Evolutionary conservation across 2,797 vertebrate species (phyloP).

Genomic region (Crocidura indochinensis): DNA sequence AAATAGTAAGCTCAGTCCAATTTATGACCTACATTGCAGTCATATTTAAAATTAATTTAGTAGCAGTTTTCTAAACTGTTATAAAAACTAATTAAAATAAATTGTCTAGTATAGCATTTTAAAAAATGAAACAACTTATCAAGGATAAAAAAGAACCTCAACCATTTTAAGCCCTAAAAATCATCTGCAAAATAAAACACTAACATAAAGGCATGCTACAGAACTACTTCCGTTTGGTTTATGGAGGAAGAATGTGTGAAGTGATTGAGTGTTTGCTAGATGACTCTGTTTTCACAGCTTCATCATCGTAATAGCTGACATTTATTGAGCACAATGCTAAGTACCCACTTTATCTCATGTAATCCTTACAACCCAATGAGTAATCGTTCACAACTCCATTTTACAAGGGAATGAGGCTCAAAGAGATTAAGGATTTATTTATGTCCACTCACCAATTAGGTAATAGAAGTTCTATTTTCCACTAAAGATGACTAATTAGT

Average conservation of each 20-base stretch:
- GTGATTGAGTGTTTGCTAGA: not conserved
- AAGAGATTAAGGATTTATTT: not conserved
- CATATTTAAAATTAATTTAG: slow-evolving; percentile 25
- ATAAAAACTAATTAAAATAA: too few relatives aligned
- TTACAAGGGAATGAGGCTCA: not conserved
- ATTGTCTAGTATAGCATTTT: too few relatives aligned
- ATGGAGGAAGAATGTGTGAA: not conserved
- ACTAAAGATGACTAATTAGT: not conserved
- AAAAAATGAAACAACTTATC: too few relatives aligned
- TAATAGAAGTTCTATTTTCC: not conserved
- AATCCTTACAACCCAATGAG: not conserved
- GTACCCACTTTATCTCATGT: not conserved
- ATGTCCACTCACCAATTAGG: not conserved
- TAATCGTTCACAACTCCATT: not conserved
- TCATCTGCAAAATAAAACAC: slow-evolving; percentile 14
- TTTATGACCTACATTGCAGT: not conserved
- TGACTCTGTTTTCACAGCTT: not conserved
- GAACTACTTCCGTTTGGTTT: slow-evolving; percentile 31
- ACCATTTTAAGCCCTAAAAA: not conserved
- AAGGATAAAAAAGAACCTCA: slow-evolving; percentile 4
- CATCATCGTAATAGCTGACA: not conserved
- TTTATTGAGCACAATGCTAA: not conserved
- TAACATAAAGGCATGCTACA: not conserved
- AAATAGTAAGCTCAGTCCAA: not conserved
- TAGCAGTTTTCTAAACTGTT: not conserved